phyloP scores from a whole-genome alignment of 2,113 vertebrate genomes.

The Raphicerus campestris region DNA sequence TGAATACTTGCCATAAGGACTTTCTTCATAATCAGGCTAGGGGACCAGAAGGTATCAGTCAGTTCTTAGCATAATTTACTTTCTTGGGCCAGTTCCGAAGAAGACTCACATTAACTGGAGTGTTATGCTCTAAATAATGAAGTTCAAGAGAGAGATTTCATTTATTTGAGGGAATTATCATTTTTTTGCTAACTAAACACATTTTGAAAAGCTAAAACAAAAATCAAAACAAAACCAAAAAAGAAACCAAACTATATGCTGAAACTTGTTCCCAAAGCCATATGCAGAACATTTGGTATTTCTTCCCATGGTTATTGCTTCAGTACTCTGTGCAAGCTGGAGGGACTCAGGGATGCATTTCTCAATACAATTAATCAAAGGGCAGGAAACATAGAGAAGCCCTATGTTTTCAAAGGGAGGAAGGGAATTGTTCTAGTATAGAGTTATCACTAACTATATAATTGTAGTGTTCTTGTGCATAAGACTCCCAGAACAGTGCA shows the following conservation, averaged over 20 bases:
- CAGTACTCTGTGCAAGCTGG: neutral
- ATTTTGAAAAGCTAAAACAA: neutral
- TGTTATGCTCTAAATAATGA: slow-evolving; percentile 17
- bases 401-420: neutral
- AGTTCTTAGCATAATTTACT: slow-evolving; percentile 31
- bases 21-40: neutral
- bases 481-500: neutral
- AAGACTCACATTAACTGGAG: neutral
- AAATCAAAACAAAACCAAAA: neutral
- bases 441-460: neutral
- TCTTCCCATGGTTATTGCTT: slow-evolving; percentile 10
- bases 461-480: neutral
- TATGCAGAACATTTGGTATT: slow-evolving; percentile 32
- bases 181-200: slow-evolving; percentile 39
- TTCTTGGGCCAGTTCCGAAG: neutral
- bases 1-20: neutral
- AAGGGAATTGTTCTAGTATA: neutral
- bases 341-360: neutral
- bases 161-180: slow-evolving; percentile 28
- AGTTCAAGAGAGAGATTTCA: slow-evolving; percentile 11
- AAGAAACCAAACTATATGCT: neutral
- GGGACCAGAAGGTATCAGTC: neutral
- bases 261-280: slow-evolving; percentile 8
- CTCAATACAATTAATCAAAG: neutral
- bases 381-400: neutral